phyloP scores from a whole-genome alignment of 2,888 invertebrate species.

The Aromia moschata region DNA sequence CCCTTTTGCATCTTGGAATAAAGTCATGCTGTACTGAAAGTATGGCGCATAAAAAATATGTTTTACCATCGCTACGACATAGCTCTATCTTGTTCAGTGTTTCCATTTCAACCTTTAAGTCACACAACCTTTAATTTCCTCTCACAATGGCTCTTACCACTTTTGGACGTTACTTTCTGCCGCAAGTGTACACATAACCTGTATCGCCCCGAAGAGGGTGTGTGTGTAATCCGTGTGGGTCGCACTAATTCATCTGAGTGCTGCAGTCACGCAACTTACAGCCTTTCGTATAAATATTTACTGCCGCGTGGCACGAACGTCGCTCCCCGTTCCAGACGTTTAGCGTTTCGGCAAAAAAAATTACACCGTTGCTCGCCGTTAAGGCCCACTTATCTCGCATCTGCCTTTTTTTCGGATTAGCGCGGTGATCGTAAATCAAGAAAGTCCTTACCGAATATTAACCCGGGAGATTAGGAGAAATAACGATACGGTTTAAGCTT shows the following conservation, averaged over 20 bases:
- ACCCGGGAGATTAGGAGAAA: constrained; percentile 1
- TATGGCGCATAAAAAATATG: too few species aligned
- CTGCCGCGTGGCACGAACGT: constrained; percentile 1
- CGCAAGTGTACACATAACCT: not conserved
- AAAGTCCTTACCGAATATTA: constrained; percentile 9
- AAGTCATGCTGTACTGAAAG: too few species aligned
- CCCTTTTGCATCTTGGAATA: too few species aligned
- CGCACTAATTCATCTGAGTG: constrained; percentile 6
- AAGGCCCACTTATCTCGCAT: constrained; percentile 3
- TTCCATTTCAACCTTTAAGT: too few species aligned
- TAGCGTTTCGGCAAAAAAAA: constrained; percentile 3
- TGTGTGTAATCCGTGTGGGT: constrained; percentile 1
- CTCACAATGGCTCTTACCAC: too few species aligned
- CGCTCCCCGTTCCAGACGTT: not conserved
- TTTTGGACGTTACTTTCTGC: too few species aligned
- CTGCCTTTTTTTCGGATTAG: not conserved
- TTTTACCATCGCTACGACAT: too few species aligned
- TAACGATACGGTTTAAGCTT: not conserved
- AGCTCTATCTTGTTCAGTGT: too few species aligned
- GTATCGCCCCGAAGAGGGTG: constrained; percentile 8
- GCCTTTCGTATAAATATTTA: constrained; percentile 17
- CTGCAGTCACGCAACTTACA: constrained; percentile 15
- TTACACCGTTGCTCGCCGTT: not conserved
- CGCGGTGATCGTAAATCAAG: constrained; percentile 1
- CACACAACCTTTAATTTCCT: too few species aligned